Conservation (phyloP, 1,140 invertebrate genomes). For the Drosophila hydei region DNA sequence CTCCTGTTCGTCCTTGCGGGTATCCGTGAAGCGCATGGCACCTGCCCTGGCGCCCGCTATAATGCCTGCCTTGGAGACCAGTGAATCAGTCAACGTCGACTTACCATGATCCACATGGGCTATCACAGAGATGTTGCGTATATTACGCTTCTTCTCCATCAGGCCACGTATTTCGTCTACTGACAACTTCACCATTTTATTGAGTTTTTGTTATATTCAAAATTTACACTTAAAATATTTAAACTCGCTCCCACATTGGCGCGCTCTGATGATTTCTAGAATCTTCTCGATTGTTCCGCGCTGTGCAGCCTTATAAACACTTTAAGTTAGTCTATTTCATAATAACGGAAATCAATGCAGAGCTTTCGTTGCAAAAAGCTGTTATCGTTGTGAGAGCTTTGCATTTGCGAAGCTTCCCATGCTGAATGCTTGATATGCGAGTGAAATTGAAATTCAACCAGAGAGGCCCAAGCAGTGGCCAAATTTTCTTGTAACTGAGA, state of each 20-base stretch:
- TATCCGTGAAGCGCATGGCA: conserved; percentile 99
- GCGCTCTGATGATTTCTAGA: not conserved
- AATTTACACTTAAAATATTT: not conserved
- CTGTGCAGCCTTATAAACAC: conserved; percentile 11
- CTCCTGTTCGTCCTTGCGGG: conserved; percentile 99
- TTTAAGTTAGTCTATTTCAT: conserved; percentile 20
- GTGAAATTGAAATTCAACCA: conserved; percentile 5
- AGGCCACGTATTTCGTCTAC: conserved; percentile 99
- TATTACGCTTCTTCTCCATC: conserved; percentile 99
- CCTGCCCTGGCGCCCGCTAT: conserved; percentile 98
- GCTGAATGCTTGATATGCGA: not conserved
- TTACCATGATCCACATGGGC: conserved; percentile 99
- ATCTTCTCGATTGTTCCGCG: not conserved
- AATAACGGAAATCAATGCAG: conserved; percentile 7
- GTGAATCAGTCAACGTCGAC: conserved; percentile 98
- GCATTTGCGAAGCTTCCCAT: not conserved
- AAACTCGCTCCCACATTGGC: conserved; percentile 24
- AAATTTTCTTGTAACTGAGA: no score
- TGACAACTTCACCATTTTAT: conserved; percentile 96
- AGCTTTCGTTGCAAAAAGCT: conserved; percentile 18
- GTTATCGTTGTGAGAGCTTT: not conserved
- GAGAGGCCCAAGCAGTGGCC: no score
- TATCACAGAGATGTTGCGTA: conserved; percentile 99
- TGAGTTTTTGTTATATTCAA: not conserved
- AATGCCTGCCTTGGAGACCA: conserved; percentile 99